Percentiles rank a stretch among this genome's conserved stretches.
These are phyloP conservation scores for Hemitrygon akajei DNA, from an alignment of 2,797 vertebrate genomes.

Conservation along the genomic window DNA sequence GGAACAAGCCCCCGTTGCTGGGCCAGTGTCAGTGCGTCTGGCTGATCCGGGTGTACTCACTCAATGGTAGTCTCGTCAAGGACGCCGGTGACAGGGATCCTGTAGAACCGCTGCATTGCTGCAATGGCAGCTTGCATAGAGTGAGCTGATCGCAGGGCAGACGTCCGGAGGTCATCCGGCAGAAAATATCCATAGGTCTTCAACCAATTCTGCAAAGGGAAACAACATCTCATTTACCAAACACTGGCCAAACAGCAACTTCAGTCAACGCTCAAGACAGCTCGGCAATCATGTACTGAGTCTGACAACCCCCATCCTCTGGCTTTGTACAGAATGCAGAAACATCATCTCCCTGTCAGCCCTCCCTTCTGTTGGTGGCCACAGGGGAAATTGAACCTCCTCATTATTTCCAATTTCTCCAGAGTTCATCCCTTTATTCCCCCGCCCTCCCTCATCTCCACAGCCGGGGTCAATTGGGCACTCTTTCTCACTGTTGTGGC, in stretches of 20 bases:
- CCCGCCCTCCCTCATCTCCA: neutral
- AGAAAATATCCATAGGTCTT: constrained; percentile 85
- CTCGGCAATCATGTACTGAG: neutral
- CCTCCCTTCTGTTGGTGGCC: too few relatives aligned
- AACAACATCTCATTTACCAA: neutral
- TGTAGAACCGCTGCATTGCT: constrained; percentile 87
- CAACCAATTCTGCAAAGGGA: constrained; percentile 73
- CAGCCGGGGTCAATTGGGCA: too few relatives aligned
- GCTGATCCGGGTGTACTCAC: constrained; percentile 57
- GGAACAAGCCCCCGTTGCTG: too few relatives aligned
- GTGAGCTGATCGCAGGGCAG: constrained; percentile 76
- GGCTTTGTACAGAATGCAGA: too few relatives aligned
- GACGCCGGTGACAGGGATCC: constrained; percentile 79
- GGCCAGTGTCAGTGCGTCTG: too few relatives aligned
- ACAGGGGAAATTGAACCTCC: too few relatives aligned
- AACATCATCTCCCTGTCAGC: too few relatives aligned
- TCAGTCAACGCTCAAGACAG: neutral
- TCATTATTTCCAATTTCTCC: neutral
- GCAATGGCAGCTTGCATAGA: constrained; percentile 81
- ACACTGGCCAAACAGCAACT: neutral
- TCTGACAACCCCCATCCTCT: too few relatives aligned
- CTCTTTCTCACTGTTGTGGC: too few relatives aligned
- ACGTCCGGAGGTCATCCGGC: constrained; percentile 70
- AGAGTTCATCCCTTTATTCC: neutral
- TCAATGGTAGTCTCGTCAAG: constrained; percentile 81